These are phyloP conservation scores for Psophia crepitans DNA, from an alignment of 2,113 vertebrate genomes.

Conservation along the genomic window DNA sequence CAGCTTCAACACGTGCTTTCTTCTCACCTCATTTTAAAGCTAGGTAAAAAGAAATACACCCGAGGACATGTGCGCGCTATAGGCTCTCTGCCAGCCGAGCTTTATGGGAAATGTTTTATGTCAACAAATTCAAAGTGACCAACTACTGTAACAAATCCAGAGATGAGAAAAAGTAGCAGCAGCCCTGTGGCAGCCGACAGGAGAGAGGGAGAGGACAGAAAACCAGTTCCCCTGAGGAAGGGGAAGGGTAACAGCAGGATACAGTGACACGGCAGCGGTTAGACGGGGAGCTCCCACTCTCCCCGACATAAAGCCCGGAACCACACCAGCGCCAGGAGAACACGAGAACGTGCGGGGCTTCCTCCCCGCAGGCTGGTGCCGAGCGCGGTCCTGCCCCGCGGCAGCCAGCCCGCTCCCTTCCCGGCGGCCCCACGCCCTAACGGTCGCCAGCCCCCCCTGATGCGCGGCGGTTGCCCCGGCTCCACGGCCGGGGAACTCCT, in stretches of 20 bases:
- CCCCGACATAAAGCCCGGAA: no score
- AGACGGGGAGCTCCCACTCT: no score
- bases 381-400: no score
- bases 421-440: no score
- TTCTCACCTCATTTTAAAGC: not conserved
- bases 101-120: accelerated
- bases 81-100: not conserved
- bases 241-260: no score
- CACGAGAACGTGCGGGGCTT: accelerated
- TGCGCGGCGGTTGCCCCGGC: no score
- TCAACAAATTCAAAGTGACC: not conserved
- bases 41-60: accelerated
- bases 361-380: no score
- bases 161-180: not conserved
- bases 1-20: not conserved
- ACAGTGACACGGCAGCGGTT: accelerated
- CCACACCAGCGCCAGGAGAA: no score
- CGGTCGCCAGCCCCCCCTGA: no score
- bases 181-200: not conserved
- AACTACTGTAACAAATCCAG: not conserved
- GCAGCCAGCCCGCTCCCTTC: no score
- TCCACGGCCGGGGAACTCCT: accelerated
- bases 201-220: not conserved
- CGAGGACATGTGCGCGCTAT: accelerated
- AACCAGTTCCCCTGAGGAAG: not conserved